Conservation (phyloP, 2,888 invertebrate genomes). For the Tinea trinotella region DNA sequence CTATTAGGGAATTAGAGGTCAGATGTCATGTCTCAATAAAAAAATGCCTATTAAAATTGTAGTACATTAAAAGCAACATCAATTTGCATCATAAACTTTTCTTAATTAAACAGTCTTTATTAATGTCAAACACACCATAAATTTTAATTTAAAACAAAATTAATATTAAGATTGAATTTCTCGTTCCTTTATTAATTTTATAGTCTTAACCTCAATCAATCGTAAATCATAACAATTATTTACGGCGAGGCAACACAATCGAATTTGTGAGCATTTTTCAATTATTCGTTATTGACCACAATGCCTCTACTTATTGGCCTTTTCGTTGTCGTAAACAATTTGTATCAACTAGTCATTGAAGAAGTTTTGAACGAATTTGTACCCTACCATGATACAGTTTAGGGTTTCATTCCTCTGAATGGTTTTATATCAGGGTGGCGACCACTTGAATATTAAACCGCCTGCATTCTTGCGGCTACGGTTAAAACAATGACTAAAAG, state of each 20-base stretch:
- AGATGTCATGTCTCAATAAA: too few relatives aligned
- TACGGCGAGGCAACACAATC: constrained; percentile 56
- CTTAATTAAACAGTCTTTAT: too few relatives aligned
- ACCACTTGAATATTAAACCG: constrained; percentile 7
- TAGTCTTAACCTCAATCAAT: constrained; percentile 38
- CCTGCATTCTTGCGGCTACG: neutral
- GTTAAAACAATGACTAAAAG: constrained; percentile 4
- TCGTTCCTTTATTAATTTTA: neutral
- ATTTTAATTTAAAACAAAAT: constrained; percentile 5
- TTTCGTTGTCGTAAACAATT: constrained; percentile 57
- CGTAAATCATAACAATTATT: constrained; percentile 57
- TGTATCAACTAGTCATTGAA: constrained; percentile 34
- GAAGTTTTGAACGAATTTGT: constrained; percentile 29
- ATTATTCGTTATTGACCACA: constrained; percentile 68
- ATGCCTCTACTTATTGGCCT: constrained; percentile 56
- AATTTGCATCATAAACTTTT: too few relatives aligned
- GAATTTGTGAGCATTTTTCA: constrained; percentile 66
- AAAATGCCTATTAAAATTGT: too few relatives aligned
- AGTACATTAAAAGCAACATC: too few relatives aligned
- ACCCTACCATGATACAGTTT: neutral
- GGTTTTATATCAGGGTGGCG: constrained; percentile 2
- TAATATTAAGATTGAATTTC: neutral
- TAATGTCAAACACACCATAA: too few relatives aligned
- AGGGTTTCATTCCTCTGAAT: neutral
- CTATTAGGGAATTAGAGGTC: too few relatives aligned